Conservation (phyloP, 2,797 vertebrate species). For the Sorex maritimensis region DNA sequence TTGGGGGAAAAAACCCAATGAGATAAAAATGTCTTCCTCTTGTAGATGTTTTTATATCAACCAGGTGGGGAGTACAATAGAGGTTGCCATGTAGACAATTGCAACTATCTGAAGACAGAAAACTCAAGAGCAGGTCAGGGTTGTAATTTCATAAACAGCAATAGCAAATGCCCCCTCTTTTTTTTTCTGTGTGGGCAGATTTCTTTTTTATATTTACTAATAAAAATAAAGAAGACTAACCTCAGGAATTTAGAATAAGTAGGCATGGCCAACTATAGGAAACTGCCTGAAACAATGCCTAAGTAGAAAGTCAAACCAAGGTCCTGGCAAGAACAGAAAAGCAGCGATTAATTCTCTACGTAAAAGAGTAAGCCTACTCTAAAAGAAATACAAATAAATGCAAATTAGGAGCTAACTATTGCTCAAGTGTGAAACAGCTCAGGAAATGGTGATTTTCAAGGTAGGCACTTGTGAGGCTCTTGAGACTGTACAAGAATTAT, state of each 20-base stretch:
- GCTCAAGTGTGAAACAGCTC: not conserved
- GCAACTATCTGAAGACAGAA: not conserved
- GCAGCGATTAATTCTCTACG: not conserved
- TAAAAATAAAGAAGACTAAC: not conserved
- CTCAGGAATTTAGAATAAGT: constrained; percentile 21
- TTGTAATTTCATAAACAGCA: not conserved
- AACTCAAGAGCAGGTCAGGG: not conserved
- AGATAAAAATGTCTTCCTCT: constrained; percentile 4
- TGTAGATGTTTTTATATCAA: constrained; percentile 29
- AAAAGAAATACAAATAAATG: constrained; percentile 39
- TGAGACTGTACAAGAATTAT: no score
- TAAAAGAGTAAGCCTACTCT: not conserved
- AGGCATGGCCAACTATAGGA: not conserved
- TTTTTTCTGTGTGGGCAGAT: not conserved
- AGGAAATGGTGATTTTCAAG: constrained; percentile 16
- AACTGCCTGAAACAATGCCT: not conserved
- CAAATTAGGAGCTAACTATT: not conserved
- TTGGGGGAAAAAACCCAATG: not conserved
- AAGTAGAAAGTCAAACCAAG: not conserved
- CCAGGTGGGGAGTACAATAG: not conserved
- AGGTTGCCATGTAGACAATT: not conserved
- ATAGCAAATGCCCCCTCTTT: not conserved
- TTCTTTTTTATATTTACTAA: constrained; percentile 48
- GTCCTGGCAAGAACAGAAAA: not conserved
- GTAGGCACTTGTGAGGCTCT: no score